Conservation (phyloP, 2,113 vertebrate genomes). For the Electrona antarctica region DNA sequence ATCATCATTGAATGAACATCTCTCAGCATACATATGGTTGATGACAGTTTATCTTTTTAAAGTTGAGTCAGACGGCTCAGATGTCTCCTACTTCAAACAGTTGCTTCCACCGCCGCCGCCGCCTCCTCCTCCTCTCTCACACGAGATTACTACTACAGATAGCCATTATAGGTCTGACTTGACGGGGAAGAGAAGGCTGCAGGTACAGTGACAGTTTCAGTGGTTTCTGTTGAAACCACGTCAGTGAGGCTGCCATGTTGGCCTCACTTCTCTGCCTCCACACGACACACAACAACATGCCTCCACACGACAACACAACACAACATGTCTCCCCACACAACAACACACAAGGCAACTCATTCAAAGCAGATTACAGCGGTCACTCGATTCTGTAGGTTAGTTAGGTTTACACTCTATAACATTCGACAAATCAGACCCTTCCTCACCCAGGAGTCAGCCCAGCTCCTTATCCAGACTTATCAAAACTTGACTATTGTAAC, state of each 20-base stretch:
- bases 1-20: background rate
- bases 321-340: no score
- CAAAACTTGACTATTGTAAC: no score
- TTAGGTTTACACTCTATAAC: no score
- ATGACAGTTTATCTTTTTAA: background rate
- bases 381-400: no score
- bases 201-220: slow-evolving; percentile 62
- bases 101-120: no score
- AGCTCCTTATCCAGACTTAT: no score
- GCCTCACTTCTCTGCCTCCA: slow-evolving; percentile 36
- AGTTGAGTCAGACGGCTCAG: background rate
- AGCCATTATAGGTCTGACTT: background rate
- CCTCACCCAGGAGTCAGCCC: no score
- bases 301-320: background rate
- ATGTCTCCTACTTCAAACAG: background rate
- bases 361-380: no score
- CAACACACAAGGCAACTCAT: no score
- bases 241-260: slow-evolving; percentile 32
- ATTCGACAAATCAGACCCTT: no score
- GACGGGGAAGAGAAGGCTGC: background rate
- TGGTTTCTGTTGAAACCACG: slow-evolving; percentile 72
- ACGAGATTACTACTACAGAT: background rate
- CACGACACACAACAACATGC: slow-evolving; percentile 4
- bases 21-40: background rate
- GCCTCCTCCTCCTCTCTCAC: background rate